These are phyloP conservation scores for Stenichneumon culpator DNA, from an alignment of 2,888 invertebrate genomes.

Conservation along the genomic window DNA sequence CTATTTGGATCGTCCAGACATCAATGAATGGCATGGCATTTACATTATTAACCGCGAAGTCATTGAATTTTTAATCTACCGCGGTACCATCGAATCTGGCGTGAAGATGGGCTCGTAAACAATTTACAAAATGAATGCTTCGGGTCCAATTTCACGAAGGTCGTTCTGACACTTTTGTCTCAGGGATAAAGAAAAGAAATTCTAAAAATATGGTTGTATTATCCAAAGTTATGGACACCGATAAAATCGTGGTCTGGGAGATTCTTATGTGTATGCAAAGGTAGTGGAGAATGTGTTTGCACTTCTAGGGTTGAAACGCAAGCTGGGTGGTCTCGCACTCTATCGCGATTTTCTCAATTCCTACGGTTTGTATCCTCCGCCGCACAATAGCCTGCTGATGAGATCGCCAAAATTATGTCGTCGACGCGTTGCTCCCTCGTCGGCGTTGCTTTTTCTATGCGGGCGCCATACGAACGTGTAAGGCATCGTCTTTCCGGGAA, in stretches of 20 bases:
- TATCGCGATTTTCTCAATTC: constrained; percentile 17
- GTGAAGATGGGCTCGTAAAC: too few species aligned
- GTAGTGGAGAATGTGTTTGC: neutral
- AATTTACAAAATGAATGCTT: neutral
- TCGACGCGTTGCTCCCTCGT: constrained; percentile 60
- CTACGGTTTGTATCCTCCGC: constrained; percentile 35
- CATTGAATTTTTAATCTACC: too few species aligned
- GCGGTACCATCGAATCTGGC: too few species aligned
- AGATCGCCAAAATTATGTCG: constrained; percentile 76
- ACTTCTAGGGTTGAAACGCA: neutral
- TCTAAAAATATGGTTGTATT: neutral
- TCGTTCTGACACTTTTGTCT: neutral
- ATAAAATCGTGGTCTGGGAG: neutral
- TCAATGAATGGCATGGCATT: too few species aligned
- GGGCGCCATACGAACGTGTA: neutral
- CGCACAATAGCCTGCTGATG: constrained; percentile 70
- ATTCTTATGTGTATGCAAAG: neutral
- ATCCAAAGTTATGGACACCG: neutral
- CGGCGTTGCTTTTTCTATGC: neutral
- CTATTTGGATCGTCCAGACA: too few species aligned
- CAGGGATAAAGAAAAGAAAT: neutral
- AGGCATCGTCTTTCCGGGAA: constrained; percentile 12
- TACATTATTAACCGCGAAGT: too few species aligned
- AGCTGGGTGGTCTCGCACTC: neutral
- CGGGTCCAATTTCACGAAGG: neutral